phyloP scores from a whole-genome alignment of 2,888 invertebrate genomes.

The Osmoderma eremita region DNA sequence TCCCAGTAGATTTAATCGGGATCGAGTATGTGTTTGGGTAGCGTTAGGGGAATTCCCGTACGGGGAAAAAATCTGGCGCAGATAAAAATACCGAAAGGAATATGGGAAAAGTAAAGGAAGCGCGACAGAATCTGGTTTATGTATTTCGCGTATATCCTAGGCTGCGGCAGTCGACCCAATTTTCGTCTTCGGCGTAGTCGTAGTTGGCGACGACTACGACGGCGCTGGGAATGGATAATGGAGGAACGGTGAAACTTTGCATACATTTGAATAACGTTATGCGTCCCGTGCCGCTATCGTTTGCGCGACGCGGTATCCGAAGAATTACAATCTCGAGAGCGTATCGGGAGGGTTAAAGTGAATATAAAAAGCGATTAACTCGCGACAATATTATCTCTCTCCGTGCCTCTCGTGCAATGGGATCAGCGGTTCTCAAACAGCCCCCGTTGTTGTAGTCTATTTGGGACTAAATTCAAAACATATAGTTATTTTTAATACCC shows the following conservation, averaged over 20 bases:
- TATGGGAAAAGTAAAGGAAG: not conserved
- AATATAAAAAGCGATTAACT: constrained; percentile 33
- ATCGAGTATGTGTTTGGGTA: constrained; percentile 17
- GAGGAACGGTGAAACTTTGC: constrained; percentile 29
- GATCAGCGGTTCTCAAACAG: too few relatives aligned
- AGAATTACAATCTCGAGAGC: constrained; percentile 35
- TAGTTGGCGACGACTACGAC: too few relatives aligned
- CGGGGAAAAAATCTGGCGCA: not conserved
- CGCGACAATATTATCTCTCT: constrained; percentile 26
- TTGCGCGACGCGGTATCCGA: constrained; percentile 11
- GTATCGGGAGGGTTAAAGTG: constrained; percentile 24
- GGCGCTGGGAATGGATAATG: not conserved
- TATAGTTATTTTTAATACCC: too few relatives aligned
- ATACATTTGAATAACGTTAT: constrained; percentile 35
- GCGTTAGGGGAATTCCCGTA: not conserved
- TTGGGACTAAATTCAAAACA: too few relatives aligned
- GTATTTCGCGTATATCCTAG: not conserved
- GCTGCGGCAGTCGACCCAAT: constrained; percentile 16
- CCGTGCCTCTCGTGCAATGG: too few relatives aligned
- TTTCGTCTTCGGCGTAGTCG: constrained; percentile 12
- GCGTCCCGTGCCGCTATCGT: constrained; percentile 11
- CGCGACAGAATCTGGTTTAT: not conserved
- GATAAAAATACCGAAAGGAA: constrained; percentile 24
- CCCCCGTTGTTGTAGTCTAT: too few relatives aligned
- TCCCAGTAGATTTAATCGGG: constrained; percentile 16